Base-by-base conservation (phyloP, 2,797 vertebrate genomes). In the Euphonia xanthogaster region DNA sequence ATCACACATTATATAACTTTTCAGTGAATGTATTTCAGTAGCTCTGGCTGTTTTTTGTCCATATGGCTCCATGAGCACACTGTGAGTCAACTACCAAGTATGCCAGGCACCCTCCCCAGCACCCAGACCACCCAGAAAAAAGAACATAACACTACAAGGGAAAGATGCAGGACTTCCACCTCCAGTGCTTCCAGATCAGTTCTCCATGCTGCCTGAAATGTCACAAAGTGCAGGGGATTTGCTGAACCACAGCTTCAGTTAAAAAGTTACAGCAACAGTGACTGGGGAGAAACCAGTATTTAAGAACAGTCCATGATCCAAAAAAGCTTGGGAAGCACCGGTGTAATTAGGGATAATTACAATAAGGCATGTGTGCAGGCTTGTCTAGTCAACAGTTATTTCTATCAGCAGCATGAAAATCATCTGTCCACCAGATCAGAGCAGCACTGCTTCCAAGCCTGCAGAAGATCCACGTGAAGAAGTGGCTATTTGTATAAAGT, bases 401-500 rank as follows among this genome's bases (percentile, higher is more conserved):
- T 75, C 82, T 78, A 88, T 66, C 79, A 86, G 79, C 90, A 93
- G 73, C 86, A 88, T 24, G 88, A 81, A 90, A 95, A 94, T 90
- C 91, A 88, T 93, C 88, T 95, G 93, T 78, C 93, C 85, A 93
- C 73, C 86, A 83, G 75, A 90, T 86, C 89, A 92, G 70, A 86
- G 79, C 65, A 74, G 78, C 0, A 0, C 5, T 70, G 73, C 66
- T 95, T 94, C 89, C 87, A 89, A 92, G 89, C 68, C 58, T 81
- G 79, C 62, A 86, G 79, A 94, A 91, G 76, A 94, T 40, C 44
- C 79, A 62, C 50, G 30, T 84, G 85, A 96, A 96, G 89, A 91
- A 93, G 75, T 50, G 94, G 90, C 73, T 95, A 91, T 90, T 91
- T 95, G 94, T 92, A 90, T 81, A 61, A 96, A 94, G 88, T 70